Conservation (phyloP, 2,797 vertebrate genomes). For the Diplodus sargus region DNA sequence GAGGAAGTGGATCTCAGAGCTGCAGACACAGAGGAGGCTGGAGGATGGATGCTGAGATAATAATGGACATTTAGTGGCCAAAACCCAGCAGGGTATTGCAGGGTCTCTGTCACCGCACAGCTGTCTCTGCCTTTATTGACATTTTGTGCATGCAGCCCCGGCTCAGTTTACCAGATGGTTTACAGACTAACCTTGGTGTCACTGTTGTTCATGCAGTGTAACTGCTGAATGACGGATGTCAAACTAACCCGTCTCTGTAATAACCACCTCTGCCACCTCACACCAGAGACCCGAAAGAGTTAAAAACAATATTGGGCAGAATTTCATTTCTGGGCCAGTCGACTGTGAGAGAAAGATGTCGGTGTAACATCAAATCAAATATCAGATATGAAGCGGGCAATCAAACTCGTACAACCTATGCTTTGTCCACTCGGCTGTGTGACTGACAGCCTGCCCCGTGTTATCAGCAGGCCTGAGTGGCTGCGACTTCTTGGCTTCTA, state of each 20-base stretch:
- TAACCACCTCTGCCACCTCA: constrained; percentile 22
- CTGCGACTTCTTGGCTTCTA: constrained; percentile 66
- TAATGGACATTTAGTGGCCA: constrained; percentile 64
- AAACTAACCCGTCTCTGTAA: constrained; percentile 30
- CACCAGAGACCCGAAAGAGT: constrained; percentile 35
- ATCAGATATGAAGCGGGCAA: constrained; percentile 52
- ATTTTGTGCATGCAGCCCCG: constrained; percentile 45
- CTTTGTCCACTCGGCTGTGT: constrained; percentile 57
- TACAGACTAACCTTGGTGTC: constrained; percentile 46
- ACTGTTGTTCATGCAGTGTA: constrained; percentile 22
- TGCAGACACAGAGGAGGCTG: constrained; percentile 41
- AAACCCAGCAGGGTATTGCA: constrained; percentile 52
- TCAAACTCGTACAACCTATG: constrained; percentile 54
- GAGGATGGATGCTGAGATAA: constrained; percentile 63
- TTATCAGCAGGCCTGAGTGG: constrained; percentile 70
- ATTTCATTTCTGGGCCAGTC: constrained; percentile 30
- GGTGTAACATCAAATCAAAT: constrained; percentile 36
- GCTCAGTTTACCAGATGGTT: constrained; percentile 54
- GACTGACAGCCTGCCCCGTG: constrained; percentile 51
- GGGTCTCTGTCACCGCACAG: constrained; percentile 33
- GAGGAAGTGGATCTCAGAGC: constrained; percentile 56
- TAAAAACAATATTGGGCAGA: constrained; percentile 33
- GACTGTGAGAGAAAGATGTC: constrained; percentile 34
- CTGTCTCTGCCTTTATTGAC: constrained; percentile 62
- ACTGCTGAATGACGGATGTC: constrained; percentile 48